Percentiles rank a stretch among this genome's conserved stretches.
phyloP scores from a whole-genome alignment of 2,797 vertebrate species.

The Hippopotamyrus pictus region DNA sequence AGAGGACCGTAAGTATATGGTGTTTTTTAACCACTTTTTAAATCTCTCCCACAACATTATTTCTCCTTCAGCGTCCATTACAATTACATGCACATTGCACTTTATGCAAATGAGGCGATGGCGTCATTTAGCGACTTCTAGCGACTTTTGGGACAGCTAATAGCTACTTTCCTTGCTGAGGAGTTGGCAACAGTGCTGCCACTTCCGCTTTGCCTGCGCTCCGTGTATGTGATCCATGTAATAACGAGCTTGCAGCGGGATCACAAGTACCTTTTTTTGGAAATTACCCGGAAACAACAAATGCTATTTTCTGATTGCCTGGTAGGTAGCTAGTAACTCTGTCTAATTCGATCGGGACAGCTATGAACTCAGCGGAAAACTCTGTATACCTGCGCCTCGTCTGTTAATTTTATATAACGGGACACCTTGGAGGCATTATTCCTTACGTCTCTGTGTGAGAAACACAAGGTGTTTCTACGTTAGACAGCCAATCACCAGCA shows the following conservation, averaged over 20 bases:
- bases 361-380: neutral
- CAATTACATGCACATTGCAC: too few species aligned
- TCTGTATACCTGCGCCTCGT: neutral
- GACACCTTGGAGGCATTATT: neutral
- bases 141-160: neutral
- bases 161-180: neutral
- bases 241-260: neutral
- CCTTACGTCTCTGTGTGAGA: neutral
- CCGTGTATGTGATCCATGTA: neutral
- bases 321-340: neutral
- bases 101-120: too few species aligned
- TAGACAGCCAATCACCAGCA: neutral
- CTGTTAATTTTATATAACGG: neutral
- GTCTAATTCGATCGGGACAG: neutral
- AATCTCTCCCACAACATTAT: too few species aligned
- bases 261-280: neutral
- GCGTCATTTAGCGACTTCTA: neutral
- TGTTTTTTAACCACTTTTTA: too few species aligned
- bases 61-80: too few species aligned
- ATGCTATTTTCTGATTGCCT: neutral
- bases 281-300: neutral
- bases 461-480: neutral
- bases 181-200: neutral
- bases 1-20: too few species aligned
- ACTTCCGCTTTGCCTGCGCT: neutral